Evolutionary conservation across 64 coral and sea anemone genomes (phyloP).

Genomic region (Hydrozoanthus tunicans): DNA sequence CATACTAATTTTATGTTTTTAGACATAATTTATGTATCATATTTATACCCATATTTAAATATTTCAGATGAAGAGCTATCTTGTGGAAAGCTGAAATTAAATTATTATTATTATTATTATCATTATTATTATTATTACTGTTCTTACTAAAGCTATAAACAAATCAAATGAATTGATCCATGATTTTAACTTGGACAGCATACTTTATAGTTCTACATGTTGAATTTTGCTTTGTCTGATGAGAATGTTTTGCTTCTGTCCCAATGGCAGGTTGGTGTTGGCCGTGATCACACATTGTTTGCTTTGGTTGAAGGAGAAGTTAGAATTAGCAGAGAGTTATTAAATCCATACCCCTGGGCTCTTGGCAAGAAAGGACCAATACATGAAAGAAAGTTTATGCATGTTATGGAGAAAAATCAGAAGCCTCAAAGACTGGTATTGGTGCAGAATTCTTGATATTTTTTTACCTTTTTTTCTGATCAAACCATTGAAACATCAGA

Average conservation of each 20-base stretch:
- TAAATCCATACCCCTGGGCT: slow-evolving; percentile 88
- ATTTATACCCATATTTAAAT: no score
- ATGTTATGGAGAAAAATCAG: slow-evolving; percentile 67
- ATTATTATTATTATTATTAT: no score
- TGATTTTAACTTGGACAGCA: no score
- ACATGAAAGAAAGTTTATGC: slow-evolving; percentile 92
- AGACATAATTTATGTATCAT: no score
- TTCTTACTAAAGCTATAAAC: no score
- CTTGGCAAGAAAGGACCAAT: slow-evolving; percentile 72
- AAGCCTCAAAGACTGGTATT: slow-evolving; percentile 67
- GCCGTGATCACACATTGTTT: slow-evolving; percentile 87
- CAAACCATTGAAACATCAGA: not conserved
- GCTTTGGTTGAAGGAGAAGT: slow-evolving; percentile 88
- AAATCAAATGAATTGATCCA: no score
- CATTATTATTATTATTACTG: no score
- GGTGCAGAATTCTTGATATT: slow-evolving; percentile 13
- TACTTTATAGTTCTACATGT: not conserved
- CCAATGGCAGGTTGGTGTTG: slow-evolving; percentile 90
- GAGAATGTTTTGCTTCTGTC: not conserved
- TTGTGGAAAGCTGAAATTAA: no score
- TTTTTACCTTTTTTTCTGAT: not conserved
- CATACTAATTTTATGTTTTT: no score
- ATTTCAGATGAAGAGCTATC: no score
- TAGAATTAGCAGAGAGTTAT: slow-evolving; percentile 71
- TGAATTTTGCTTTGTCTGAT: not conserved